Base-by-base conservation (phyloP, 1,140 invertebrate genomes). In the Diploscapter pachys region DNA sequence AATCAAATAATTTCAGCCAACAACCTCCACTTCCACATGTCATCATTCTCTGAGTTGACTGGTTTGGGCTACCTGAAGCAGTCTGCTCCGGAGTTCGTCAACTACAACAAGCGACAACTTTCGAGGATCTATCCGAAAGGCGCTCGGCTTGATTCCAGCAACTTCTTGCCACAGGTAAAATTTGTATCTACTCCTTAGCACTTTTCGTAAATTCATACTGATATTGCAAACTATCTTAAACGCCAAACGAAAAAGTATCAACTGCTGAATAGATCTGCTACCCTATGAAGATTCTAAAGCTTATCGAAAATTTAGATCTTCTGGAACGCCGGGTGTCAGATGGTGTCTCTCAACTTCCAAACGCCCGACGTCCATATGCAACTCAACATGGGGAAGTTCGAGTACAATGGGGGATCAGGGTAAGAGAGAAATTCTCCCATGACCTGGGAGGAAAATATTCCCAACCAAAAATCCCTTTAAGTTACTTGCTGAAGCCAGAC, bases 281-380 rank as follows among this genome's bases (percentile, higher is more conserved):
- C 31, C 31, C 31, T 31, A 31, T 31, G 31, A 31, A 31, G 31
- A 31, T 31, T 31, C 31, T 31, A 31, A 31, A 31, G 31, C 31
- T 31, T 31, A 31, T 5, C 63, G 64, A 5, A 13, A n/a, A 56
- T 81, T 61, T 73, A 86, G 87, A 92, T 98, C 57, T 99, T 98
- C 87, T 99, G 96, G 97, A 99, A 99, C 87, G 95, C 95, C 4
- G 97, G 97, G 2, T 99, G 96, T 87, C 97, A 99, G 85, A 98
- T 99, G 96, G 96, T 99, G 9, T 96, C 97, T 0, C 88, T 99
- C n/a, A 99, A 99, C 89, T 99, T 99, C 88, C 97, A 99, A 90
- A 99, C 96, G 9, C 91, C 96, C 11, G 97, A 99, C 89, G 88
- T 99, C 76, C 95, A 95, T 9, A 98, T 99, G 95, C 97, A 99